Percentiles rank a stretch among this genome's conserved stretches.
These are phyloP conservation scores for Poicephalus gulielmi DNA, from an alignment of 2,113 vertebrate genomes.

Conservation along the genomic window DNA sequence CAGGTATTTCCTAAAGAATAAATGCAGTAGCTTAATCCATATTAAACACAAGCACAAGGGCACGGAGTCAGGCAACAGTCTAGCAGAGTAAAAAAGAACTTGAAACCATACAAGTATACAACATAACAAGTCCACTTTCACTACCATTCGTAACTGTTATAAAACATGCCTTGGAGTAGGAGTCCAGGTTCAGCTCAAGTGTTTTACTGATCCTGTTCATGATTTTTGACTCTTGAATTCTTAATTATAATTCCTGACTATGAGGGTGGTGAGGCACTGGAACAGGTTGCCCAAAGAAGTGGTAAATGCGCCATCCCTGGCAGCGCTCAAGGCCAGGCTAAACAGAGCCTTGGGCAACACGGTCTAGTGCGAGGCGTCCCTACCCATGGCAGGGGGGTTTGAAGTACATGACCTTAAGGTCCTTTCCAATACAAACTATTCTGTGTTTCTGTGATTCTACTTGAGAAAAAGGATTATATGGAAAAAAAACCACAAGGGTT, in stretches of 20 bases:
- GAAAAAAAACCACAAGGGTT: not conserved
- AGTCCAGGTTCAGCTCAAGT: not conserved
- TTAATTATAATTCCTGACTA: not conserved
- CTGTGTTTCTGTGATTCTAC: not conserved
- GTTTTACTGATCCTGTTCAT: not conserved
- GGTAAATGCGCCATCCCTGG: not conserved
- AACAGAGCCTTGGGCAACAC: not conserved
- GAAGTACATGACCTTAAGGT: not conserved
- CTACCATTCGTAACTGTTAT: not conserved
- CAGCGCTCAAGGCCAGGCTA: not conserved
- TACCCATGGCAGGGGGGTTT: not conserved
- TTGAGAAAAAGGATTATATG: not conserved
- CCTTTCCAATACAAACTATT: not conserved
- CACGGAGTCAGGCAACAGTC: not conserved
- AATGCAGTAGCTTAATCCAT: not conserved
- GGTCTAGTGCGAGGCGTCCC: not conserved
- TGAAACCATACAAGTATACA: not conserved
- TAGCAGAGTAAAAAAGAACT: not conserved
- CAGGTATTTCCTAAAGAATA: constrained; percentile 22
- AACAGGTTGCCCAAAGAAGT: not conserved
- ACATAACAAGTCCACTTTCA: not conserved
- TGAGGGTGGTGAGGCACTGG: not conserved
- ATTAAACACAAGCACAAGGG: not conserved
- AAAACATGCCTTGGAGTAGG: not conserved
- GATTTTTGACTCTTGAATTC: not conserved